These are phyloP conservation scores for Dallia pectoralis DNA, from an alignment of 2,797 vertebrate species.

Conservation along the genomic window DNA sequence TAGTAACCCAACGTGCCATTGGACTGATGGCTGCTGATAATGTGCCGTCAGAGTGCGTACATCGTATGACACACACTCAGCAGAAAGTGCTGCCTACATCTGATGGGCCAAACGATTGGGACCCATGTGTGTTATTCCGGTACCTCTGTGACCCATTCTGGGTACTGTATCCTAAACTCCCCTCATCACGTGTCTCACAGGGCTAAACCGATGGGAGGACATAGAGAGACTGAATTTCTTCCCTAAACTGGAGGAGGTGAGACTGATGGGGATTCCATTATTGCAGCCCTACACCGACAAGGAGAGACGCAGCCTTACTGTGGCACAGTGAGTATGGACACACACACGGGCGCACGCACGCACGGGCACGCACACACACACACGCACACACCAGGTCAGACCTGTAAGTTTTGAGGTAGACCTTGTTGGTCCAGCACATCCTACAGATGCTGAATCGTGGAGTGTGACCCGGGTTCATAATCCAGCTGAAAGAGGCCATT, in stretches of 20 bases:
- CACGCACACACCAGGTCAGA: neutral
- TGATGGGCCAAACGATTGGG: neutral
- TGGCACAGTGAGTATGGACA: constrained; percentile 78
- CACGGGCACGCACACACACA: constrained; percentile 12
- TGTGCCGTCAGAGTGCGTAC: too few species aligned
- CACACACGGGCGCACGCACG: neutral
- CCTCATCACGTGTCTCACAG: constrained; percentile 57
- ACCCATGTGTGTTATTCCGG: neutral
- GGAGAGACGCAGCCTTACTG: constrained; percentile 86
- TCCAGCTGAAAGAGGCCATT: too few species aligned
- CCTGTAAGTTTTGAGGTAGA: too few species aligned
- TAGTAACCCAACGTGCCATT: too few species aligned
- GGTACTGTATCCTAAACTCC: neutral
- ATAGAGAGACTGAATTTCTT: constrained; percentile 91
- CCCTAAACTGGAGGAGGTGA: constrained; percentile 91
- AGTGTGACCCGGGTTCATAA: too few species aligned
- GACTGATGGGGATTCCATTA: constrained; percentile 89
- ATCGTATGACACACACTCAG: neutral
- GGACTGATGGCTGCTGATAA: too few species aligned
- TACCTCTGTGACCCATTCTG: neutral
- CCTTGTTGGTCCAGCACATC: too few species aligned
- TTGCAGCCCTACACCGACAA: constrained; percentile 87
- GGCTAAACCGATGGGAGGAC: constrained; percentile 89
- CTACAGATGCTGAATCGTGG: too few species aligned
- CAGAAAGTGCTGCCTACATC: neutral